phyloP scores from a whole-genome alignment of 1,140 invertebrate species.

The Saxidomus purpurata region DNA sequence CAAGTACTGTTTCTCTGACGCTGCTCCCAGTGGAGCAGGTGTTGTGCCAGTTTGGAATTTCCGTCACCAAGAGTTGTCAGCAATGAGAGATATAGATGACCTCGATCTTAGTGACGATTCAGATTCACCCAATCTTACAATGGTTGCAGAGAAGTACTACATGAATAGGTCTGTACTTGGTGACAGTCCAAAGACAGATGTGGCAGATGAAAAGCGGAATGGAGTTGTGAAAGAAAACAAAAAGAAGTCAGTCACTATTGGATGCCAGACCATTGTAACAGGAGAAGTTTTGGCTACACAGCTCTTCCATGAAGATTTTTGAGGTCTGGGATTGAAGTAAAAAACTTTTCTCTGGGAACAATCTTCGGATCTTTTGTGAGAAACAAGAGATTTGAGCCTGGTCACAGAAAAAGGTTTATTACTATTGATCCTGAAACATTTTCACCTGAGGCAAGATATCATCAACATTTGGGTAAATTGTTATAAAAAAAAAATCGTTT shows the following conservation, averaged over 20 bases:
- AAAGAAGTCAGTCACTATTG: constrained; percentile 73
- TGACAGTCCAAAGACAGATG: constrained; percentile 78
- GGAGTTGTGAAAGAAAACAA: constrained; percentile 41
- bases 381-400: no score
- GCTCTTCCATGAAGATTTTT: constrained; percentile 85
- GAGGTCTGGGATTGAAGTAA: no score
- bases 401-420: no score
- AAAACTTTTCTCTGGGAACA: no score
- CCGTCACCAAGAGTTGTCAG: constrained; percentile 80
- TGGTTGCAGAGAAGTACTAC: constrained; percentile 85
- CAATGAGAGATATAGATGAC: constrained; percentile 82
- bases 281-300: constrained; percentile 86
- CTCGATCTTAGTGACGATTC: constrained; percentile 81
- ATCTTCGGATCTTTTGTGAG: no score
- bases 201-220: constrained; percentile 32
- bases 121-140: constrained; percentile 78
- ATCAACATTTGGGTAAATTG: no score
- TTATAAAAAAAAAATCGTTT: no score
- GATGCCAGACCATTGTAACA: constrained; percentile 86
- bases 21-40: constrained; percentile 84
- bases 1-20: constrained; percentile 84
- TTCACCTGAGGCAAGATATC: no score
- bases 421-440: no score
- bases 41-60: constrained; percentile 86
- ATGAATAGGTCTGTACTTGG: constrained; percentile 84